phyloP scores from a whole-genome alignment of 2,888 invertebrate species.

The Eledona agricola region DNA sequence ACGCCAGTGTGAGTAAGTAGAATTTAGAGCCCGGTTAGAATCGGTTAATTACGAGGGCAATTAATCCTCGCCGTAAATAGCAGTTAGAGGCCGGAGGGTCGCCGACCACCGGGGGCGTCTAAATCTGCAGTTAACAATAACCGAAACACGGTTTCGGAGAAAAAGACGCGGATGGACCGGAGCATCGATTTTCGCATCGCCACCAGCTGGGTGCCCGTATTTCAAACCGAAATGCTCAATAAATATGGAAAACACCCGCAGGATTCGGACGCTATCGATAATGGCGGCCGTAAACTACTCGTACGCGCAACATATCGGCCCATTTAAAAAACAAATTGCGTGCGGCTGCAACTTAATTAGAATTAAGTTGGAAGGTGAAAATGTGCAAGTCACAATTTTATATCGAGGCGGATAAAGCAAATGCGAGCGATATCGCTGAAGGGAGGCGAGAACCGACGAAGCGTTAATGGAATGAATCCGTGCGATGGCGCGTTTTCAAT shows the following conservation, averaged over 20 bases:
- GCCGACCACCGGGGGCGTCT: slow-evolving; percentile 14
- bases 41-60: slow-evolving; percentile 16
- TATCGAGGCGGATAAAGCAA: slow-evolving; percentile 14
- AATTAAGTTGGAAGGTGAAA: too few species aligned
- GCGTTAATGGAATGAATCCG: slow-evolving; percentile 35
- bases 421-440: slow-evolving; percentile 13
- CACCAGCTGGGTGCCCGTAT: slow-evolving; percentile 8
- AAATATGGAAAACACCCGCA: neutral
- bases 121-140: slow-evolving; percentile 5
- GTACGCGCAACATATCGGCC: too few species aligned
- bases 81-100: neutral
- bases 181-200: neutral
- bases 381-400: slow-evolving; percentile 11
- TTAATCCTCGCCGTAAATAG: slow-evolving; percentile 8
- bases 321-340: too few species aligned
- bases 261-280: neutral
- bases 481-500: slow-evolving; percentile 32
- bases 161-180: neutral
- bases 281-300: too few species aligned
- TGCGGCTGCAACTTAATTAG: too few species aligned
- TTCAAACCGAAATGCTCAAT: neutral
- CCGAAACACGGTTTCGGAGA: neutral
- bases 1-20: slow-evolving; percentile 13
- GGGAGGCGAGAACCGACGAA: slow-evolving; percentile 21
- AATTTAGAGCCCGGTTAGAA: slow-evolving; percentile 16